A percentile compares a stretch with the other conserved stretches of the same genome.
Conservation (phyloP, 2,113 vertebrate genomes). For the Smithornis capensis region DNA sequence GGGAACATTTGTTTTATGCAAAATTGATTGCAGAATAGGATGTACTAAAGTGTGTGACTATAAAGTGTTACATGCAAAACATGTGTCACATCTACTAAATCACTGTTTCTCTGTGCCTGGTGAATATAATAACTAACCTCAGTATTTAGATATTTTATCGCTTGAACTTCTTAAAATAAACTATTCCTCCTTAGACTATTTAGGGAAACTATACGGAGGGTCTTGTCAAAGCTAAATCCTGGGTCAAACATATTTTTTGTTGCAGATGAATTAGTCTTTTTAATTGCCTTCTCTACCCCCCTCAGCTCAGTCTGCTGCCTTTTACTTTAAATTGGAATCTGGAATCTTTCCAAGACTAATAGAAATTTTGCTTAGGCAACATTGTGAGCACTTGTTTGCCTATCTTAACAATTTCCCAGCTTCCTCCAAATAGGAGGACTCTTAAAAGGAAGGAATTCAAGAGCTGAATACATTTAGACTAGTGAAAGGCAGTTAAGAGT, state of each 20-base stretch:
- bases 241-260: neutral
- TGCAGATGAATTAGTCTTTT: neutral
- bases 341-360: neutral
- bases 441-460: neutral
- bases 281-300: neutral
- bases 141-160: neutral
- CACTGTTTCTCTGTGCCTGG: neutral
- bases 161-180: neutral
- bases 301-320: neutral
- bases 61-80: accelerated
- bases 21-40: neutral
- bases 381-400: neutral
- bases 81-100: neutral
- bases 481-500: neutral
- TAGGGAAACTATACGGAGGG: neutral
- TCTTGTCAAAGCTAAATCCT: neutral
- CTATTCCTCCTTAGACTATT: neutral
- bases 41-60: neutral
- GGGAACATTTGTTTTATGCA: neutral
- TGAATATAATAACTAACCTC: neutral
- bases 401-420: neutral
- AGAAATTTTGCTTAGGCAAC: neutral
- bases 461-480: neutral
- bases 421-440: neutral
- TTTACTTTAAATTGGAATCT: neutral